Percentiles rank a stretch among this genome's conserved stretches.
These are phyloP conservation scores for Melangyna quadrimaculata DNA, from an alignment of 2,888 invertebrate genomes.

Conservation along the genomic window DNA sequence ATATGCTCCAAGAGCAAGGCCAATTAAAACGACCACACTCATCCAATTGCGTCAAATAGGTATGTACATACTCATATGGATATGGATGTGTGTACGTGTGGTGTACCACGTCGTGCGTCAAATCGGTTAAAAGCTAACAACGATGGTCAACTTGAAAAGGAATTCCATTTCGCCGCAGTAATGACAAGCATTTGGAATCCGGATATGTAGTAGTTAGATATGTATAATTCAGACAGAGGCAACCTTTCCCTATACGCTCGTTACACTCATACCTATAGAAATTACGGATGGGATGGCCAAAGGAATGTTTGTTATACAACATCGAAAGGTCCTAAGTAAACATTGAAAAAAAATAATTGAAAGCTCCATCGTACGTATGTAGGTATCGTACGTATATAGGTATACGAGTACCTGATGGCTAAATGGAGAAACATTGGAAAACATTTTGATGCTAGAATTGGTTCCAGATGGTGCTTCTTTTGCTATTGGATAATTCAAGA, in stretches of 20 bases:
- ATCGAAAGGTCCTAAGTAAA: constrained; percentile 57
- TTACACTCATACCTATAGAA: too few relatives aligned
- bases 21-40: constrained; percentile 52
- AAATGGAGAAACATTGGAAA: not conserved
- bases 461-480: constrained; percentile 17
- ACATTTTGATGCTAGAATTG: not conserved
- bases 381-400: not conserved
- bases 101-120: constrained; percentile 37
- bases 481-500: not conserved
- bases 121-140: constrained; percentile 49
- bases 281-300: constrained; percentile 22
- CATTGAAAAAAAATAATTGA: constrained; percentile 54
- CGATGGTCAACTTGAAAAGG: constrained; percentile 54
- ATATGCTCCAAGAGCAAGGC: constrained; percentile 32
- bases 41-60: constrained; percentile 15
- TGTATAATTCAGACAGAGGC: constrained; percentile 49
- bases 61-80: not conserved
- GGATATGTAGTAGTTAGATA: constrained; percentile 12
- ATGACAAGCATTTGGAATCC: constrained; percentile 42
- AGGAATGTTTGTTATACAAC: constrained; percentile 49
- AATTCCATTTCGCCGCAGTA: constrained; percentile 52
- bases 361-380: constrained; percentile 26
- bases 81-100: not conserved
- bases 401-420: too few relatives aligned
- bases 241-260: not conserved